A percentile compares a stretch with the other conserved stretches of the same genome.
phyloP scores from a whole-genome alignment of 2,797 vertebrate species.

The Galago senegalensis region DNA sequence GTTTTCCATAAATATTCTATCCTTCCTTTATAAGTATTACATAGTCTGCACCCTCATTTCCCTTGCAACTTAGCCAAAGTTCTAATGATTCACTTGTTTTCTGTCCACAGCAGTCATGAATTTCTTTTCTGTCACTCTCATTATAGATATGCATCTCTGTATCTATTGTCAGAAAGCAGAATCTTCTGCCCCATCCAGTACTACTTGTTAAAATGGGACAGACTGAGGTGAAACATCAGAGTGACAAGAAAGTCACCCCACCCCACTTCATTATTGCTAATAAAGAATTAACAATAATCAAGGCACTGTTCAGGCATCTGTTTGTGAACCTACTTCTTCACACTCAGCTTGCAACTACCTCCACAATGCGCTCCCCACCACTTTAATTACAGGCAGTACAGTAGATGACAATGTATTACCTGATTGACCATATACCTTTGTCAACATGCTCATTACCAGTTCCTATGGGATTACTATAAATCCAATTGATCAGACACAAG shows the following conservation, averaged over 20 bases:
- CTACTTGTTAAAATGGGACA: neutral
- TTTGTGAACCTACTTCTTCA: neutral
- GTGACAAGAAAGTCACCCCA: neutral
- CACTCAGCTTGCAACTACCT: neutral
- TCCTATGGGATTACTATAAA: neutral
- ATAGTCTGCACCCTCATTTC: neutral
- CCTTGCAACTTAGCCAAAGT: neutral
- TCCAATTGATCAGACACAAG: neutral
- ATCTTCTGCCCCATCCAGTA: neutral
- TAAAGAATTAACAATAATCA: neutral
- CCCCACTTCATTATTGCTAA: neutral
- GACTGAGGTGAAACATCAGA: neutral
- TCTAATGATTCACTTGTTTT: neutral
- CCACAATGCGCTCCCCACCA: neutral
- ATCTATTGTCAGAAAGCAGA: neutral
- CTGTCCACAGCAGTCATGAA: neutral
- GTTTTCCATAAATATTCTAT: neutral
- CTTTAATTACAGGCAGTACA: neutral
- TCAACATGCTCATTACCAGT: neutral
- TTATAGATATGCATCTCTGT: neutral
- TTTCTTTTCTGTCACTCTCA: neutral
- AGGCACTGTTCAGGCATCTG: neutral
- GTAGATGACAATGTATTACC: neutral
- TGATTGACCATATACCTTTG: neutral
- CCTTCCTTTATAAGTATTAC: neutral